phyloP scores from a whole-genome alignment of 2,113 vertebrate species.

The Haliaeetus leucogaster region DNA sequence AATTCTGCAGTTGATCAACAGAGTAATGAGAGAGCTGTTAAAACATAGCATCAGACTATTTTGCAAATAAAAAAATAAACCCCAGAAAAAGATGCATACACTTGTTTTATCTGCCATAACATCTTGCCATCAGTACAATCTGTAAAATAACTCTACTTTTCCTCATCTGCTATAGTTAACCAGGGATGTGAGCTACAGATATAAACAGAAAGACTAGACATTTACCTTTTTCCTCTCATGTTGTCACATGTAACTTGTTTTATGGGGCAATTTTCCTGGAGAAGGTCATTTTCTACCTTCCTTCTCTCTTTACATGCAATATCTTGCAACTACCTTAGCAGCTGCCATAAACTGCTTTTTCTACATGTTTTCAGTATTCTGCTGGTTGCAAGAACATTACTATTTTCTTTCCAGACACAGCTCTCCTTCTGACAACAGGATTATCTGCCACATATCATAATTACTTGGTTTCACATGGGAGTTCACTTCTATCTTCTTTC shows the following conservation, averaged over 20 bases:
- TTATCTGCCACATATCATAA: background rate
- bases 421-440: background rate
- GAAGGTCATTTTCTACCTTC: background rate
- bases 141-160: background rate
- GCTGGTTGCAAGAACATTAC: background rate
- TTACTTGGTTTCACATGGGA: background rate
- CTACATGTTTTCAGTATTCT: background rate
- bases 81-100: background rate
- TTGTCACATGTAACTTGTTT: background rate
- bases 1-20: background rate
- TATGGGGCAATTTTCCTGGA: background rate
- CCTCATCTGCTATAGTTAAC: background rate
- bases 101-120: background rate
- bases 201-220: background rate
- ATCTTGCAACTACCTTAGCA: background rate
- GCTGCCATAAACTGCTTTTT: background rate
- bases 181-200: background rate
- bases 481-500: background rate
- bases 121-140: background rate
- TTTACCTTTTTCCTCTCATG: background rate
- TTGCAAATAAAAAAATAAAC: background rate
- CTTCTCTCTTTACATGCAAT: background rate
- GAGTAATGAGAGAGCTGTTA: background rate
- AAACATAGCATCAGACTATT: background rate
- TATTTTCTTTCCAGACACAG: background rate